phyloP scores from a whole-genome alignment of 2,797 vertebrate species.

The Tenualosa ilisha region DNA sequence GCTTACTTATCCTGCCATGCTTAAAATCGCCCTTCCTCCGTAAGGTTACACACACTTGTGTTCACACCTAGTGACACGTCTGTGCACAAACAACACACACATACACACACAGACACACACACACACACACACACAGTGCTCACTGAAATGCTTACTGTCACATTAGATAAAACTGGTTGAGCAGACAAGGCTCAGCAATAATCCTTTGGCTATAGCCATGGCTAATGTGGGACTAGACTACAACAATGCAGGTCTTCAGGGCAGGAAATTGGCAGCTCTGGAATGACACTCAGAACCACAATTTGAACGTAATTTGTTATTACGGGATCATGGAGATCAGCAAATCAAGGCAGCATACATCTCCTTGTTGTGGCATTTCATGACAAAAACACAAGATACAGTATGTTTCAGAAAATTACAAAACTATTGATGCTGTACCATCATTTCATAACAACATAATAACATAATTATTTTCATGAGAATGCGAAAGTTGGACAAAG shows the following conservation, averaged over 20 bases:
- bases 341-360: background rate
- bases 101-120: slow-evolving; percentile 25
- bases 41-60: slow-evolving; percentile 23
- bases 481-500: background rate
- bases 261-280: slow-evolving; percentile 20
- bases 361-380: background rate
- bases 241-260: slow-evolving; percentile 2
- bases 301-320: slow-evolving; percentile 21
- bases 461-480: background rate
- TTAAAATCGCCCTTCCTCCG: background rate
- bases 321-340: background rate
- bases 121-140: background rate
- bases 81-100: slow-evolving; percentile 23
- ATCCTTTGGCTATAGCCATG: slow-evolving; percentile 7
- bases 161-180: slow-evolving; percentile 10
- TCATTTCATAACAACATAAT: background rate
- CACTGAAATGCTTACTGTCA: slow-evolving; percentile 20
- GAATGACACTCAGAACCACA: background rate
- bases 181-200: background rate
- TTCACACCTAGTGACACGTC: background rate
- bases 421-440: background rate
- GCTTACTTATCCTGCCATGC: background rate
- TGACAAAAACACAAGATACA: background rate
- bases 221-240: background rate
- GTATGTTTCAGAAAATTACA: background rate